Conservation (phyloP, 2,888 invertebrate genomes). For the Kryphioiulus occultus region DNA sequence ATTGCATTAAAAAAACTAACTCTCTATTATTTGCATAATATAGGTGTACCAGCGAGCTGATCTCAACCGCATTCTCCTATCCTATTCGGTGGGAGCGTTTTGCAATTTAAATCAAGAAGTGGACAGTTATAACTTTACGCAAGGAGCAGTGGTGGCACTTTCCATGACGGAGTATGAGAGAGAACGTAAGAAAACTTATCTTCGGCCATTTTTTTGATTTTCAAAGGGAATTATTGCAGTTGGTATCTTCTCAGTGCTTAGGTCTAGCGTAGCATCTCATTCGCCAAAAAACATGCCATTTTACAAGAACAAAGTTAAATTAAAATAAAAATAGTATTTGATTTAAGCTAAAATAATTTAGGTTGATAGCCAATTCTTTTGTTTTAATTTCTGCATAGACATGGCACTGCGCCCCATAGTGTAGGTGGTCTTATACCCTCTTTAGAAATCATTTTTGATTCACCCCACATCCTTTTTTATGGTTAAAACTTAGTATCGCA, state of each 20-base stretch:
- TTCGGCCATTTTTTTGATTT: not conserved
- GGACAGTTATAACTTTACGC: conserved; percentile 83
- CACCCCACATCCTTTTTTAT: not conserved
- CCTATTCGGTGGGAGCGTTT: conserved; percentile 88
- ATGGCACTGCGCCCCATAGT: no score
- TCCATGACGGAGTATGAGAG: conserved; percentile 91
- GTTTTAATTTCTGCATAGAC: no score
- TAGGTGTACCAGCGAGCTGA: conserved; percentile 86
- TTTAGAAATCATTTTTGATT: not conserved
- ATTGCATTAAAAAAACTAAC: no score
- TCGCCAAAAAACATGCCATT: no score
- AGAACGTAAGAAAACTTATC: conserved; percentile 74
- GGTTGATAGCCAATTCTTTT: no score
- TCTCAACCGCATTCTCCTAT: conserved; percentile 84
- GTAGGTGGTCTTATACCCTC: no score
- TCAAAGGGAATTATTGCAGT: no score
- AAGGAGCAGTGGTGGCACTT: conserved; percentile 85
- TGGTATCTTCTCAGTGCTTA: not conserved
- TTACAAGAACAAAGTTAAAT: no score
- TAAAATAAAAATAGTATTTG: no score
- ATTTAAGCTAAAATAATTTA: no score
- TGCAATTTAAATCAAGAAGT: conserved; percentile 91
- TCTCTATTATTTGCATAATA: conserved; percentile 3
- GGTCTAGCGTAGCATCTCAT: no score
- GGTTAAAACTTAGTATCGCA: not conserved